Percentiles rank a stretch among this genome's conserved stretches.
Evolutionary conservation across 1,140 invertebrate species (phyloP).

Genomic region (Bombus superbus): DNA sequence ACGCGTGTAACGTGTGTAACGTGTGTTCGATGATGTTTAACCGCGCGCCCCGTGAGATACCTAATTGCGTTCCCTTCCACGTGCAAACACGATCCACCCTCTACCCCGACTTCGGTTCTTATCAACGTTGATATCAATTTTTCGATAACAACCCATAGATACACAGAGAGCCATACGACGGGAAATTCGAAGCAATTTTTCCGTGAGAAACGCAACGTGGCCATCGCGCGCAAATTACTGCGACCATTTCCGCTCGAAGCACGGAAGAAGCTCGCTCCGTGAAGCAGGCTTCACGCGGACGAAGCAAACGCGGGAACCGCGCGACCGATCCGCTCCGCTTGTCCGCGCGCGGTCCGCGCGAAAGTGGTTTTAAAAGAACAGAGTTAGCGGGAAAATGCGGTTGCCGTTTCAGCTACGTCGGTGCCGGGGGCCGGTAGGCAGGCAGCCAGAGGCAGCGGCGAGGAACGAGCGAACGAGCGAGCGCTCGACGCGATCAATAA

Average conservation of each 20-base stretch:
- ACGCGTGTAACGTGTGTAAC: background rate
- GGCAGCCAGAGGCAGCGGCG: constrained; percentile 58
- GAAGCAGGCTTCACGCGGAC: background rate
- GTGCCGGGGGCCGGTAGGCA: constrained; percentile 61
- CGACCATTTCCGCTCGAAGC: background rate
- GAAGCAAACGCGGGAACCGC: constrained; percentile 3
- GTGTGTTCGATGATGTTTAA: constrained; percentile 17
- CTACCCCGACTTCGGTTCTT: background rate
- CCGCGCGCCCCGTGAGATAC: no score
- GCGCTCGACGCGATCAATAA: constrained; percentile 77
- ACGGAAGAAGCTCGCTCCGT: background rate
- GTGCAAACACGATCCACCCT: background rate
- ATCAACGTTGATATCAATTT: background rate
- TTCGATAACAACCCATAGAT: background rate
- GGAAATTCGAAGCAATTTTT: background rate
- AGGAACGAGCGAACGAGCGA: constrained; percentile 65
- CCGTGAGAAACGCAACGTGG: background rate
- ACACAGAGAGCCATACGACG: no score
- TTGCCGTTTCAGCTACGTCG: constrained; percentile 74
- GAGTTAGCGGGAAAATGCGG: constrained; percentile 77
- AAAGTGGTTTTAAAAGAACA: constrained; percentile 70
- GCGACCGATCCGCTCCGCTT: background rate
- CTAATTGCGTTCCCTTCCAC: background rate
- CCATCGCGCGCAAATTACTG: background rate
- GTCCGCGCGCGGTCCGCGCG: background rate